Conservation (phyloP, 2,113 vertebrate genomes). For the Pardalotus punctatus region DNA sequence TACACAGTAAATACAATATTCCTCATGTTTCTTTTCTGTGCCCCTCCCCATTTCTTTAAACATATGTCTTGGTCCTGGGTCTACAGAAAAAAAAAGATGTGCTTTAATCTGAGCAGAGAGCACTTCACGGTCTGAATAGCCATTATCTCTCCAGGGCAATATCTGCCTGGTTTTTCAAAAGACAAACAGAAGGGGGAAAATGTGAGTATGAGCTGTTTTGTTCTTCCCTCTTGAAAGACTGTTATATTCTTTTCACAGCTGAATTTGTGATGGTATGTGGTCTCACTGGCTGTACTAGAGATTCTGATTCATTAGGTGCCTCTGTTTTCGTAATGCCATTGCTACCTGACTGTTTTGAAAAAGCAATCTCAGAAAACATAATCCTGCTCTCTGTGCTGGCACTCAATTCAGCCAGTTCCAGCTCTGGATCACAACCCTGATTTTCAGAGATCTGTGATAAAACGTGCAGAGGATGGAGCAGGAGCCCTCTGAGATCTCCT, state of each 20-base stretch:
- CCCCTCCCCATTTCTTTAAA: not conserved
- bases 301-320: not conserved
- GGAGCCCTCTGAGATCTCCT: not conserved
- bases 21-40: not conserved
- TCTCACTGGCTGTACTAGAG: not conserved
- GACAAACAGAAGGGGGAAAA: not conserved
- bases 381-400: not conserved
- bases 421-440: not conserved
- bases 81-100: not conserved
- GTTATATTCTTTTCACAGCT: not conserved
- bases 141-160: not conserved
- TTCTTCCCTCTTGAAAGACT: not conserved
- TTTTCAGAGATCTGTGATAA: not conserved
- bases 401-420: not conserved
- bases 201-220: not conserved
- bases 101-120: not conserved
- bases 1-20: not conserved
- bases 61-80: not conserved
- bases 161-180: not conserved
- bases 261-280: not conserved
- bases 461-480: not conserved
- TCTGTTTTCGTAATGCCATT: not conserved
- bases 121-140: not conserved
- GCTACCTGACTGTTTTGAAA: not conserved
- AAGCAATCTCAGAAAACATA: not conserved